These are phyloP conservation scores for Cylas formicarius DNA, from an alignment of 1,140 invertebrate genomes.

Conservation along the genomic window DNA sequence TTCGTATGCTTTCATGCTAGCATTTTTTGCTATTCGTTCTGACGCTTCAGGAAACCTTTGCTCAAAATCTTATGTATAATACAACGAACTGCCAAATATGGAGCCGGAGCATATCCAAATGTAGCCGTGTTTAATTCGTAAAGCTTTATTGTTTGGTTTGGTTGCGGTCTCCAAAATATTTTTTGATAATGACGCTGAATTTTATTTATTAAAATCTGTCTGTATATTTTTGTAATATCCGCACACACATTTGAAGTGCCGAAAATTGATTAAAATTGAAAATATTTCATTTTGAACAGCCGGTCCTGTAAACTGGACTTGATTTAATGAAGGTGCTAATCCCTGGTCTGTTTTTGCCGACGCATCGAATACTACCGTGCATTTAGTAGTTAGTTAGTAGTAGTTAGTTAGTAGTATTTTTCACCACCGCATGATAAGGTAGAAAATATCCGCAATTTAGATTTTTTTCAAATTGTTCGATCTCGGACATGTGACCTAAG, in stretches of 20 bases:
- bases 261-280: constrained; percentile 1
- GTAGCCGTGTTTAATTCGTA: constrained; percentile 4
- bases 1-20: no score
- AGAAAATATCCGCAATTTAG: constrained; percentile 24
- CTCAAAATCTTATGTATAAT: no score
- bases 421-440: constrained; percentile 33
- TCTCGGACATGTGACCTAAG: constrained; percentile 27
- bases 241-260: neutral
- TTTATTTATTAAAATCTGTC: constrained; percentile 6
- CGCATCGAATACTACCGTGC: constrained; percentile 34
- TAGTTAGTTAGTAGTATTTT: constrained; percentile 18
- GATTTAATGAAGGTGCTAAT: constrained; percentile 19
- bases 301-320: constrained; percentile 23
- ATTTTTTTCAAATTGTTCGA: constrained; percentile 3
- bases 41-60: no score
- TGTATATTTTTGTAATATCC: constrained; percentile 9
- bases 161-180: constrained; percentile 3
- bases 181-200: neutral
- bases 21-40: no score
- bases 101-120: no score
- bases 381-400: constrained; percentile 29
- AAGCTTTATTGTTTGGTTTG: neutral
- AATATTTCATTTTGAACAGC: constrained; percentile 25
- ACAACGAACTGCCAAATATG: no score
- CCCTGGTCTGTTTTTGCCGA: constrained; percentile 10